Conservation (phyloP, 1,140 invertebrate genomes). For the Sinonovacula constricta region DNA sequence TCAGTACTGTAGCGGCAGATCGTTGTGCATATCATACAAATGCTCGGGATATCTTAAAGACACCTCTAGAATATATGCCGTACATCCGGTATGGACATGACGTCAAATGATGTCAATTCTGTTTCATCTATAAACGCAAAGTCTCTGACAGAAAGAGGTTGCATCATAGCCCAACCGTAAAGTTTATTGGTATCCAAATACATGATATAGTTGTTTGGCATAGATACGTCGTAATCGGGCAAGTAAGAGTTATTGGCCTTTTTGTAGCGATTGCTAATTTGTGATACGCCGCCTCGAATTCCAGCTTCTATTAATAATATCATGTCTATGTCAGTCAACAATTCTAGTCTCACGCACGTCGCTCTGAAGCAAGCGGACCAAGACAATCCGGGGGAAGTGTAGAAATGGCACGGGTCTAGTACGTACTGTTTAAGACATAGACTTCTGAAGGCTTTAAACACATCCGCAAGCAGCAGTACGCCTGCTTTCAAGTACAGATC, state of each 20-base stretch:
- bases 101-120: slow-evolving; percentile 72
- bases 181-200: slow-evolving; percentile 57
- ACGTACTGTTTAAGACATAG: slow-evolving; percentile 24
- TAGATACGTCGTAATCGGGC: slow-evolving; percentile 34
- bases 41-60: slow-evolving; percentile 71
- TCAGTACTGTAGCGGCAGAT: slow-evolving; percentile 81
- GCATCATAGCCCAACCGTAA: slow-evolving; percentile 62
- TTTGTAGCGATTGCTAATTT: slow-evolving; percentile 18
- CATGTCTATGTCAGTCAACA: slow-evolving; percentile 48
- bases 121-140: slow-evolving; percentile 75
- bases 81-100: slow-evolving; percentile 65
- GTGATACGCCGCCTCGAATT: slow-evolving; percentile 19
- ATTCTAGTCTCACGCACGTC: slow-evolving; percentile 49
- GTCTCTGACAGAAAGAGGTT: slow-evolving; percentile 40
- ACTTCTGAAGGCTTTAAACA: slow-evolving; percentile 44
- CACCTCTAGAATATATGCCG: slow-evolving; percentile 81
- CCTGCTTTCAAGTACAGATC: slow-evolving; percentile 52
- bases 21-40: slow-evolving; percentile 80
- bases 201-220: background rate
- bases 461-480: slow-evolving; percentile 47
- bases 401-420: slow-evolving; percentile 51
- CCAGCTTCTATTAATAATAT: slow-evolving; percentile 39
- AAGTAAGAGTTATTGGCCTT: slow-evolving; percentile 64
- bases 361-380: slow-evolving; percentile 62
- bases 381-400: slow-evolving; percentile 56